Evolutionary conservation across 2,888 invertebrate genomes (phyloP).

Genomic region (Brenthis ino): DNA sequence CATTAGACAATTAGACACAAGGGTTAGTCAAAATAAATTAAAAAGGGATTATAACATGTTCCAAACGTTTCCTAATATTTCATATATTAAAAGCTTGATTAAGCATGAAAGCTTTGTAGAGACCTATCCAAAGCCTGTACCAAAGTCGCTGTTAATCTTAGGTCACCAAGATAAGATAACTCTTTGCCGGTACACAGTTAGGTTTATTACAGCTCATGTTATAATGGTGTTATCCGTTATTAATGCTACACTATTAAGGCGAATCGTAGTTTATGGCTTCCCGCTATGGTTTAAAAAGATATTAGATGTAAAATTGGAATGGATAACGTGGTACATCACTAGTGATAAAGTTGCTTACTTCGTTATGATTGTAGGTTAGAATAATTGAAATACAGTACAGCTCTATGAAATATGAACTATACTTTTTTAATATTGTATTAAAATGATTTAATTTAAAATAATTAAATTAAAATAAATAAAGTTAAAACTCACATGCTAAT

Average conservation of each 20-base stretch:
- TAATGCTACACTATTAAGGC: constrained; percentile 63
- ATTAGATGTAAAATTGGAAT: constrained; percentile 23
- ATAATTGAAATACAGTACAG: background rate
- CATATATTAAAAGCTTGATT: too few species aligned
- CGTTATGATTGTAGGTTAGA: constrained; percentile 13
- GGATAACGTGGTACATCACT: constrained; percentile 13
- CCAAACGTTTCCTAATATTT: too few species aligned
- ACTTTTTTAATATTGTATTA: too few species aligned
- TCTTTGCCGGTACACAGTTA: constrained; percentile 44
- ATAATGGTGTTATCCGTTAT: constrained; percentile 59
- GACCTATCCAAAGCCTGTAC: constrained; percentile 48
- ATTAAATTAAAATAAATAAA: too few species aligned
- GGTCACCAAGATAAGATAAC: constrained; percentile 48
- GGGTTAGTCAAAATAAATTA: too few species aligned
- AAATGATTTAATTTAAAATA: too few species aligned
- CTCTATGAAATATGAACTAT: too few species aligned
- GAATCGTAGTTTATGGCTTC: constrained; percentile 61
- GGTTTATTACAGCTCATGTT: constrained; percentile 48
- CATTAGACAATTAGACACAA: too few species aligned
- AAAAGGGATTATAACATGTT: too few species aligned
- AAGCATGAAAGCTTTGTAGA: constrained; percentile 4
- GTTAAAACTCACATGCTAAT: too few species aligned
- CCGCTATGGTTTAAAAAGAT: constrained; percentile 48
- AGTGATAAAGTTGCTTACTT: constrained; percentile 7
- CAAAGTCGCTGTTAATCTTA: constrained; percentile 55